These are phyloP conservation scores for Hydra vulgaris DNA, from an alignment of 30 jellyfish, hydroid and myxozoan species.

Conservation along the genomic window DNA sequence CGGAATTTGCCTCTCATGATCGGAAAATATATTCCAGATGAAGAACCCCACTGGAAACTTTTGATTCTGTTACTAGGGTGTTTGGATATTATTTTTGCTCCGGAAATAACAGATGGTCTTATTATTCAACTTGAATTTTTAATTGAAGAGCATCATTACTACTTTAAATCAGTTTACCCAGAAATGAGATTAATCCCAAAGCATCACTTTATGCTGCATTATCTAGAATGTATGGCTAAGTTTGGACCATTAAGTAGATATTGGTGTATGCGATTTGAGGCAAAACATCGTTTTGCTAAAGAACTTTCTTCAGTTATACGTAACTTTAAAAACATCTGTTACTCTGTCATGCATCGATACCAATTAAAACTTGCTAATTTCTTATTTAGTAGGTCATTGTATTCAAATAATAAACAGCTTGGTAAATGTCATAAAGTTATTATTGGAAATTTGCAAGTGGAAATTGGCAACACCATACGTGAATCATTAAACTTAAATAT, in stretches of 20 bases:
- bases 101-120: background rate
- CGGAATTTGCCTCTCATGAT: background rate
- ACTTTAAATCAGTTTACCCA: background rate
- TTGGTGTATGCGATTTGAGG: slow-evolving; percentile 9
- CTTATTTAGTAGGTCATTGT: background rate
- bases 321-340: background rate
- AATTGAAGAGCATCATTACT: background rate
- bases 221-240: background rate
- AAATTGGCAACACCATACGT: background rate
- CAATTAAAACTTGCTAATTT: background rate
- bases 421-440: background rate
- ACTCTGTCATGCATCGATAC: background rate
- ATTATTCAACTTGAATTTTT: background rate
- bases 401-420: background rate
- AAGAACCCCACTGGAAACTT: background rate
- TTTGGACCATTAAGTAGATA: slow-evolving; percentile 6
- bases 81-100: background rate
- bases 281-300: background rate
- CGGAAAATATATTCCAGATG: background rate
- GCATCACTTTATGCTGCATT: slow-evolving; percentile 4
- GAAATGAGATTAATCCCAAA: background rate
- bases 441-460: background rate
- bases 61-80: background rate
- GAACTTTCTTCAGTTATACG: background rate
- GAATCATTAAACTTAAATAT: background rate